Base-by-base conservation (phyloP, 23 tunicate species). In the Styela plicata region DNA sequence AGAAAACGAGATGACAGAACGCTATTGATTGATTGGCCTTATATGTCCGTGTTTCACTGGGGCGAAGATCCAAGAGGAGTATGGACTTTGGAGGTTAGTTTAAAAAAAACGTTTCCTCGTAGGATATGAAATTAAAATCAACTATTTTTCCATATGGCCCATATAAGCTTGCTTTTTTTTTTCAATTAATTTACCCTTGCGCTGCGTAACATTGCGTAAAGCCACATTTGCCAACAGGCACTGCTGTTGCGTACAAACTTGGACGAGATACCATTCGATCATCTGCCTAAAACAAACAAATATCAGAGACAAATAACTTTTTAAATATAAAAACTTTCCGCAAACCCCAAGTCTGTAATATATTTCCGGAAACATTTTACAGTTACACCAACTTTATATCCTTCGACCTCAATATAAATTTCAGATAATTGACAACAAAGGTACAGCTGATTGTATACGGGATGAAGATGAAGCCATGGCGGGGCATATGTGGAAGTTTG, bases 11-110 rank as follows among this genome's bases (percentile, higher is more conserved):
- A 76, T 35, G 66, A 52, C 26, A 25, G 13, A 2, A 76, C 64
- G 26, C 29, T 23, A 5, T 1, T 76, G 18, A 1, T 53, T 24
- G 66, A 37, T 1, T 76, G 53, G 52, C 81, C 81, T 16, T 76
- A 33, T 29, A 76, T 76, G 81, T 76, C 81, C 7, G 81, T 76
- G 20, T 76, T 76, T 37, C 81, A 76, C 22, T 76, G 81, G 81
- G 81, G 81, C 25, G 81, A 76, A 52, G 81, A 76, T 52, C 81
- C 81, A 23, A 36, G 81, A 37, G 81, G 81, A 1, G 26, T 36
- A 7, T 76, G 81, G 81, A 76, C 81, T 1, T 28, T 76, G 27
- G 81, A 76, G 81, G 81, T 76, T 21, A 23, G 25, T 13, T 5
- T 44, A 44, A 44, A 44, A 44, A 5, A 5, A 13, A 44, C 13